Evolutionary conservation across 23 tunicate species (phyloP).

Genomic region (Phallusia fumigata): DNA sequence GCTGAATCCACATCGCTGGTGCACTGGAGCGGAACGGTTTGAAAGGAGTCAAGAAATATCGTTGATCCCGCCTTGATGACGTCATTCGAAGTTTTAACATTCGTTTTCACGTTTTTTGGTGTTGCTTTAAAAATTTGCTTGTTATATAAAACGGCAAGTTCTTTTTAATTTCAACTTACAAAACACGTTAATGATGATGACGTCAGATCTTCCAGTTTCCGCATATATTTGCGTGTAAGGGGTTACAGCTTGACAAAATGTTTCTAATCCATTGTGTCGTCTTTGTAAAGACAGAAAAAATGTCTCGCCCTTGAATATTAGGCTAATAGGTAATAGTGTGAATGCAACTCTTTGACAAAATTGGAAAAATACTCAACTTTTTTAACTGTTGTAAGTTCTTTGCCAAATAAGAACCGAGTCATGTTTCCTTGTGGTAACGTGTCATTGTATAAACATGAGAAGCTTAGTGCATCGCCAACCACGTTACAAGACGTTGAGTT

Average conservation of each 20-base stretch:
- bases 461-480: too few relatives aligned
- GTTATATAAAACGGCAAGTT: not conserved
- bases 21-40: not conserved
- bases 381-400: too few relatives aligned
- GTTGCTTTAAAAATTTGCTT: not conserved
- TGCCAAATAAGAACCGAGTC: too few relatives aligned
- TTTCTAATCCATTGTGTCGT: not conserved
- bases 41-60: not conserved
- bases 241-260: not conserved
- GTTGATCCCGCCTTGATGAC: not conserved
- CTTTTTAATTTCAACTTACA: not conserved
- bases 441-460: too few relatives aligned
- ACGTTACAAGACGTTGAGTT: too few relatives aligned
- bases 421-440: too few relatives aligned
- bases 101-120: not conserved
- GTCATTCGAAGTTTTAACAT: not conserved
- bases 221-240: not conserved
- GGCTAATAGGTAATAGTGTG: not conserved
- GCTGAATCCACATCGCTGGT: not conserved
- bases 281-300: not conserved
- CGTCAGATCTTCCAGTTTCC: not conserved
- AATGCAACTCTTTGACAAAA: not conserved
- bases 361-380: too few relatives aligned
- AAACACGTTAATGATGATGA: not conserved
- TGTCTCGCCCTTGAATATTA: not conserved